Base-by-base conservation (phyloP, 2,113 vertebrate species). In the Sigmodon hispidus region DNA sequence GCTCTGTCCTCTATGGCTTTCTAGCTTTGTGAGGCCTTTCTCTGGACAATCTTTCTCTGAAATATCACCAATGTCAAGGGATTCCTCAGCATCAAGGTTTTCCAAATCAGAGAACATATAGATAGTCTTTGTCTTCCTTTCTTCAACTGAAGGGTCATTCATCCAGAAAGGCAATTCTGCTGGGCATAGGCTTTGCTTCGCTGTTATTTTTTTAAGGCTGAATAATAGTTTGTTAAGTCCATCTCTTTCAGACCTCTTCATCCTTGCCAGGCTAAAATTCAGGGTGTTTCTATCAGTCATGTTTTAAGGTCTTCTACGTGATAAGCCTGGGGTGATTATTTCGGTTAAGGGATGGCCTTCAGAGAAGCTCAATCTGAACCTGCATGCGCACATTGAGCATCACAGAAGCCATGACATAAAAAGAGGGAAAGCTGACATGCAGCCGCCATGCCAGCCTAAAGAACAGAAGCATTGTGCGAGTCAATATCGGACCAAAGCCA, bases 371-470 rank as follows among this genome's bases (percentile, higher is more conserved):
- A 97, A 99, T 99, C 45, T 98, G 98, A 76, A 99, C 98, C 98
- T 99, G 94, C 90, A 97, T 98, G 95, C 99, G 98, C 96, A 99
- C 99, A 96, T 99, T 99, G 91, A 99, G 99, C 99, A 99, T 99
- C 99, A 99, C 99, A 86, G 99, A 99, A 79, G 99, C 99, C 92
- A 99, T 99, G 87, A 99, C 98, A 98, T 99, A 99, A 91, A 99
- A 98, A 84, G 99, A 99, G 0, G 99, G 99, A 97, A 99, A 99
- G 97, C 98, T 98, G 98, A 99, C 99, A 96, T 99, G 98, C 88
- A 99, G 98, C 97, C 99, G 98, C 99, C 99, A 99, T 95, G 99
- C 99, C 96, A 99, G 98, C 97, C 99, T 98, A 97, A 99, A 99
- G 98, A 99, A 99, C 97, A 99, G 99, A 97, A 99, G 98, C 94